Evolutionary conservation across 2,797 vertebrate species (phyloP).

Genomic region (Salmo trutta): DNA sequence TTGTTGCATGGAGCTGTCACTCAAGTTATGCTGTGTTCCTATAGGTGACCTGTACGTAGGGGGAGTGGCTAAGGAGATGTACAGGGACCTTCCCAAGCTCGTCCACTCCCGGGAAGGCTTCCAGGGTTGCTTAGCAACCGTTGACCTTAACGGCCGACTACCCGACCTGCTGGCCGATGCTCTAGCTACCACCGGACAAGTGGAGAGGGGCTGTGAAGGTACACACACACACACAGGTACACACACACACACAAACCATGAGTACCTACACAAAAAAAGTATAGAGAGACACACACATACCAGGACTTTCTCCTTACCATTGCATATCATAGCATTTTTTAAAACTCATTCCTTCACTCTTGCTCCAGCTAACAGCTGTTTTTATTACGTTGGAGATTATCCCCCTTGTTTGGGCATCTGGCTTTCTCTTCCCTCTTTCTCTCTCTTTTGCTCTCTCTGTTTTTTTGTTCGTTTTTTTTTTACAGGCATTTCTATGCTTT

Average conservation of each 20-base stretch:
- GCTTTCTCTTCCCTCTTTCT: slow-evolving; percentile 41
- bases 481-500: slow-evolving; percentile 84
- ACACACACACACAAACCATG: slow-evolving; percentile 10
- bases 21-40: slow-evolving; percentile 19
- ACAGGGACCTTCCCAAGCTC: slow-evolving; percentile 92
- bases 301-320: slow-evolving; percentile 15
- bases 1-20: slow-evolving; percentile 18
- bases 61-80: slow-evolving; percentile 96
- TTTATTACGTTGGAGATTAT: slow-evolving; percentile 33
- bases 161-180: slow-evolving; percentile 96
- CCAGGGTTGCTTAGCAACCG: slow-evolving; percentile 95
- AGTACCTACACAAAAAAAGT: neutral
- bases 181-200: slow-evolving; percentile 90
- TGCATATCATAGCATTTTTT: slow-evolving; percentile 35
- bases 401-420: slow-evolving; percentile 38
- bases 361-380: slow-evolving; percentile 42
- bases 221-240: slow-evolving; percentile 24
- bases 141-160: slow-evolving; percentile 94
- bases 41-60: slow-evolving; percentile 95
- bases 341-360: slow-evolving; percentile 45
- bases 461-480: slow-evolving; percentile 28
- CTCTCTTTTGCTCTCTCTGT: slow-evolving; percentile 22
- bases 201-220: slow-evolving; percentile 99
- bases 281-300: neutral
- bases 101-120: slow-evolving; percentile 96